Evolutionary conservation across 1,140 invertebrate species (phyloP).

Genomic region (Eurosta solidaginis): DNA sequence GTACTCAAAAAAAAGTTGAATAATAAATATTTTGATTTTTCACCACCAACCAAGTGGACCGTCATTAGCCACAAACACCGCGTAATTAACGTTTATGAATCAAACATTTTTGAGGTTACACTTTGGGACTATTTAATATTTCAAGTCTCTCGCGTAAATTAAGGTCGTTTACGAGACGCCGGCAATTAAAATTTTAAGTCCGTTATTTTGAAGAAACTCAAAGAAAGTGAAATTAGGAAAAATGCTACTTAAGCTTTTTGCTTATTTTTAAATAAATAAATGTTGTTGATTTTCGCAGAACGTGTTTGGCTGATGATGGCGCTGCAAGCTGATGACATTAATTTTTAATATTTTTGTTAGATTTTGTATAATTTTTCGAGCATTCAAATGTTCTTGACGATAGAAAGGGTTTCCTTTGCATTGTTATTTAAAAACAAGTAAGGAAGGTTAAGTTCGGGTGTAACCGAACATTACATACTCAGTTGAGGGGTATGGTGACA

Average conservation of each 20-base stretch:
- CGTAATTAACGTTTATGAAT: constrained; percentile 15
- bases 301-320: not conserved
- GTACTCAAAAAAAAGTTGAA: too few species aligned
- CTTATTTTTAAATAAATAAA: not conserved
- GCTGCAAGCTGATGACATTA: constrained; percentile 7
- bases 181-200: constrained; percentile 3
- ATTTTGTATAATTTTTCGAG: constrained; percentile 3
- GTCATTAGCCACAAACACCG: not conserved
- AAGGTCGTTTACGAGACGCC: not conserved
- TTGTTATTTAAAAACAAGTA: not conserved
- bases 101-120: not conserved
- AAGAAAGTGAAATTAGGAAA: constrained; percentile 19
- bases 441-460: too few species aligned
- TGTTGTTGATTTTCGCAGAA: not conserved
- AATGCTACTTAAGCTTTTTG: not conserved
- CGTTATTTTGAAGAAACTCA: not conserved
- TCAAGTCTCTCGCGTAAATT: not conserved
- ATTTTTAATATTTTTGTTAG: constrained; percentile 10
- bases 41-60: not conserved
- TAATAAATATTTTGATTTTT: too few species aligned
- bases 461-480: too few species aligned
- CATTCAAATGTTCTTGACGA: not conserved
- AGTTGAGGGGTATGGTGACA: too few species aligned
- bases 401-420: not conserved
- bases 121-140: constrained; percentile 4